Evolutionary conservation across 2,888 invertebrate genomes (phyloP).

Genomic region (Polydrusus tereticollis): DNA sequence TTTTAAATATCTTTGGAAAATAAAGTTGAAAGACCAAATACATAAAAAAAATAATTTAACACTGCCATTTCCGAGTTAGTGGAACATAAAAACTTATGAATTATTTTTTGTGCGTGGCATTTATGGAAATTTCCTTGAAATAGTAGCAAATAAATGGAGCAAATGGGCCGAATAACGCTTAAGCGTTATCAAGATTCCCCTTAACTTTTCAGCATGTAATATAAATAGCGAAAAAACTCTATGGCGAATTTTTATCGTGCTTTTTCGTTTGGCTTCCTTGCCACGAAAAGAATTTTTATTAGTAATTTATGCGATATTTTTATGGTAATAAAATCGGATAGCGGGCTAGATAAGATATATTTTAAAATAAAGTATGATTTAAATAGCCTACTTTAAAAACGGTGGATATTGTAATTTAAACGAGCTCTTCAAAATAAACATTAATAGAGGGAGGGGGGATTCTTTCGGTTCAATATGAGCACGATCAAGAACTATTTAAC

Average conservation of each 20-base stretch:
- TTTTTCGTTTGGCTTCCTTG: conserved; percentile 29
- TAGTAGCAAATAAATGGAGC: conserved; percentile 60
- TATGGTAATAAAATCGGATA: conserved; percentile 29
- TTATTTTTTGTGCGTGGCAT: conserved; percentile 57
- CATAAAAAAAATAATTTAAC: conserved; percentile 16
- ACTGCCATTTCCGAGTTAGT: conserved; percentile 7
- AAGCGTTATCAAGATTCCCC: conserved; percentile 43
- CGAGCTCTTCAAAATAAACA: neutral
- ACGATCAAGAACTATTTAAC: too few species aligned
- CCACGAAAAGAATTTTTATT: conserved; percentile 40
- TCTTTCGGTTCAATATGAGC: too few species aligned
- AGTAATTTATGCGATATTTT: conserved; percentile 45
- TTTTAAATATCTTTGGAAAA: too few species aligned
- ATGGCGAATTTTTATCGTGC: conserved; percentile 41
- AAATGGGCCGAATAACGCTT: conserved; percentile 60
- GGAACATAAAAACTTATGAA: conserved; percentile 16
- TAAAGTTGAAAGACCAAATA: neutral
- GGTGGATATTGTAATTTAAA: neutral
- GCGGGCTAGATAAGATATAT: conserved; percentile 38
- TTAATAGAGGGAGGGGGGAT: neutral
- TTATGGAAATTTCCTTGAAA: conserved; percentile 61
- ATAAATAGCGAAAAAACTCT: conserved; percentile 41
- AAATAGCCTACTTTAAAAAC: neutral
- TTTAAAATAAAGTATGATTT: conserved; percentile 8
- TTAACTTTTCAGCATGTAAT: conserved; percentile 47